Conservation (phyloP, 2,888 invertebrate genomes). For the Drosophila barbarae region DNA sequence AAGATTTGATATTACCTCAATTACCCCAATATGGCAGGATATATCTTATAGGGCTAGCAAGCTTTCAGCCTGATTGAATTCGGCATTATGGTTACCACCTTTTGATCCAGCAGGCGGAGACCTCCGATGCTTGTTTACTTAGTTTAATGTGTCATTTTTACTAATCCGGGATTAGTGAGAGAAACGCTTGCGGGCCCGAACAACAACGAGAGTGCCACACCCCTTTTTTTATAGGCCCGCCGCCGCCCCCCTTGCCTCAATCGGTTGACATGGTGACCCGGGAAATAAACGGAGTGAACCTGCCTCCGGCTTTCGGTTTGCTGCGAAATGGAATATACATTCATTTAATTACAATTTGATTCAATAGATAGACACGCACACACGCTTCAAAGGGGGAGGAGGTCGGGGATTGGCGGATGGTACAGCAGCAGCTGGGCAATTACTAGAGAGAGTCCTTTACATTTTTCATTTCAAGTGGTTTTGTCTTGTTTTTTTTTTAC, state of each 20-base stretch:
- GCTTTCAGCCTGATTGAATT: conserved; percentile 13
- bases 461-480: neutral
- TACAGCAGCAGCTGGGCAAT: too few species aligned
- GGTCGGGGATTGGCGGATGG: neutral
- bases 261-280: conserved; percentile 53
- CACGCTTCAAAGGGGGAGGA: conserved; percentile 6
- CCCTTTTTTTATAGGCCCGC: neutral
- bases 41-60: neutral
- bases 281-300: conserved; percentile 19
- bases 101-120: conserved; percentile 6
- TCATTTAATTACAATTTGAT: conserved; percentile 66
- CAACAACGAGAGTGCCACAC: conserved; percentile 10
- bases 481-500: neutral
- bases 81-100: conserved; percentile 10
- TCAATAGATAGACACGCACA: conserved; percentile 33
- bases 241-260: neutral
- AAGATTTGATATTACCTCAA: neutral
- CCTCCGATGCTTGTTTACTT: conserved; percentile 47
- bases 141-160: conserved; percentile 59
- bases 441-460: neutral
- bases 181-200: conserved; percentile 51
- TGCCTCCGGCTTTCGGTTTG: conserved; percentile 17
- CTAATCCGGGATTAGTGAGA: conserved; percentile 60
- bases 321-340: conserved; percentile 38
- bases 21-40: too few species aligned